Conservation (phyloP, 2,113 vertebrate genomes). For the Triplophysa rosa region DNA sequence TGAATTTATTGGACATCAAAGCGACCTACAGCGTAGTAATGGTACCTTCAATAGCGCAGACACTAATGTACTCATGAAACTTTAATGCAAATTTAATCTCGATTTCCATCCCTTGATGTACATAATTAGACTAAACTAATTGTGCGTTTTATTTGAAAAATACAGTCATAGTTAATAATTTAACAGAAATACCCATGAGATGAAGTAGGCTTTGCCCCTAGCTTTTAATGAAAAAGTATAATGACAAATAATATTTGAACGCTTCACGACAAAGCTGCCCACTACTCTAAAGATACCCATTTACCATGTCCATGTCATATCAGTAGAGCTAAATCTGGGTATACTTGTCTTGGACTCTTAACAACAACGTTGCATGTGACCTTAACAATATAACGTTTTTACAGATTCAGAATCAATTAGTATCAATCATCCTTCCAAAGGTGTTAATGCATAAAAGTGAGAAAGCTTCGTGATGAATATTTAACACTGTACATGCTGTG, state of each 20-base stretch:
- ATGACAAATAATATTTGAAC: background rate
- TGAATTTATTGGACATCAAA: constrained; percentile 21
- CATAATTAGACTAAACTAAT: background rate
- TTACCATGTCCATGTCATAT: background rate
- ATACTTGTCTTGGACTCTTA: constrained; percentile 22
- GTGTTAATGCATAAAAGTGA: background rate
- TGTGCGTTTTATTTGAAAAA: background rate
- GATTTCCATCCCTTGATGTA: background rate
- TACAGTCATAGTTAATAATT: background rate
- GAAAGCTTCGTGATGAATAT: background rate
- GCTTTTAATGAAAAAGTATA: background rate
- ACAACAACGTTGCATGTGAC: background rate
- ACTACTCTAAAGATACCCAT: constrained; percentile 13
- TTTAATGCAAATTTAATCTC: constrained; percentile 7
- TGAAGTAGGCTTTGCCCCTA: background rate
- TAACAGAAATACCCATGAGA: no score
- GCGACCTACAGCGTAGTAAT: background rate
- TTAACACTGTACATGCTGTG: no score
- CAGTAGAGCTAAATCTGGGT: constrained; percentile 11
- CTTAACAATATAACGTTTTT: background rate
- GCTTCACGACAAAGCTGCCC: constrained; percentile 15
- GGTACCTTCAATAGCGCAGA: background rate
- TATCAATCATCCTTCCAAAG: background rate
- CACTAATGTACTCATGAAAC: constrained; percentile 19
- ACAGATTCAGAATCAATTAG: background rate